Evolutionary conservation across 1,140 invertebrate genomes (phyloP).

Genomic region (Chlorops oryzae): DNA sequence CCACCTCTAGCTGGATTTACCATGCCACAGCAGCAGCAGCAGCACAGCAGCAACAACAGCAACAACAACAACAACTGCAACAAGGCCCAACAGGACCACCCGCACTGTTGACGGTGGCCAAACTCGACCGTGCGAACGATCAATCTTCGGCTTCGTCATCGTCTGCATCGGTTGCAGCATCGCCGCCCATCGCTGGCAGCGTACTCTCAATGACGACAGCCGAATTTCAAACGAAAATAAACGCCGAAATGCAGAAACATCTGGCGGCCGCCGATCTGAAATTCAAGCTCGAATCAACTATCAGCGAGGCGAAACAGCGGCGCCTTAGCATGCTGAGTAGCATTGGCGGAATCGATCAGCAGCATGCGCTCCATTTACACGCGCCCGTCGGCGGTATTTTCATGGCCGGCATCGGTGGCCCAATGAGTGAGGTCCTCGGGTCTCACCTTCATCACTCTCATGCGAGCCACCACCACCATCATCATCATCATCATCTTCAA

Average conservation of each 20-base stretch:
- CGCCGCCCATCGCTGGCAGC: conserved; percentile 22
- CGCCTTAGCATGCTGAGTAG: conserved; percentile 14
- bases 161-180: conserved; percentile 28
- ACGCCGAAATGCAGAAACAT: conserved; percentile 46
- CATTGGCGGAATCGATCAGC: conserved; percentile 23
- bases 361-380: conserved; percentile 45
- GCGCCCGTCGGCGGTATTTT: conserved; percentile 8
- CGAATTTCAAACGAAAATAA: conserved; percentile 44
- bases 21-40: conserved; percentile 11
- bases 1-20: conserved; percentile 2
- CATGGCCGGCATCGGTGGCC: conserved; percentile 20
- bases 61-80: conserved; percentile 18
- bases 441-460: conserved; percentile 21
- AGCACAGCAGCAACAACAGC: conserved; percentile 18
- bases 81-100: conserved; percentile 17
- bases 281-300: conserved; percentile 37
- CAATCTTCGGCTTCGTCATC: conserved; percentile 19
- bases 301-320: conserved; percentile 33
- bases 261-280: conserved; percentile 41
- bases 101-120: conserved; percentile 33
- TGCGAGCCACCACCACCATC: conserved; percentile 15
- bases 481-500: conserved; percentile 25
- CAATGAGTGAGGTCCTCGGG: conserved; percentile 33
- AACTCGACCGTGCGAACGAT: conserved; percentile 21
- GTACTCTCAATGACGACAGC: conserved; percentile 16